These are phyloP conservation scores for Silurus meridionalis DNA, from an alignment of 2,113 vertebrate species.

Conservation along the genomic window DNA sequence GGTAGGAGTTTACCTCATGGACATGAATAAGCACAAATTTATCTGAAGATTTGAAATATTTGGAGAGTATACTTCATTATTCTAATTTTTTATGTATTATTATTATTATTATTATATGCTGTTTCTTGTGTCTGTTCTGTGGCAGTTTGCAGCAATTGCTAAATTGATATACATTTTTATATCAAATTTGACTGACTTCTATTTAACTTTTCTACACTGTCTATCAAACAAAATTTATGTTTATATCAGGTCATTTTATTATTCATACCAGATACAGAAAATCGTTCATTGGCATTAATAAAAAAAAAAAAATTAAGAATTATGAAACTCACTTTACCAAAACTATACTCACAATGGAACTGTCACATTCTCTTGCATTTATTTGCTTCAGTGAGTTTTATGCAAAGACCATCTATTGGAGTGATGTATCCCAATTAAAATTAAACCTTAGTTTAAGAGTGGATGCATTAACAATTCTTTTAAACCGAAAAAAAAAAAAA, in stretches of 20 bases:
- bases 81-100: background rate
- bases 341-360: background rate
- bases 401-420: background rate
- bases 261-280: background rate
- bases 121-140: background rate
- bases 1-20: constrained; percentile 66
- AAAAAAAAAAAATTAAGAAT: background rate
- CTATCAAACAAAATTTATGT: background rate
- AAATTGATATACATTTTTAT: background rate
- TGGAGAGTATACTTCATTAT: background rate
- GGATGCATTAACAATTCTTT: background rate
- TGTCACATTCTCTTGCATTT: background rate
- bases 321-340: background rate
- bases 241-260: background rate
- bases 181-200: background rate
- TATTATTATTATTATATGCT: background rate
- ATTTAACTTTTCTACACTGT: background rate
- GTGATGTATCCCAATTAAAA: background rate
- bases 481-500: background rate
- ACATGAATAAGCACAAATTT: background rate
- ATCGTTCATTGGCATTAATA: background rate
- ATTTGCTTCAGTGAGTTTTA: background rate
- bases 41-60: background rate
- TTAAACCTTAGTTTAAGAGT: background rate
- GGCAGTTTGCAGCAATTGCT: background rate